These are phyloP conservation scores for Jacana jacana DNA, from an alignment of 2,113 vertebrate species.

Conservation along the genomic window DNA sequence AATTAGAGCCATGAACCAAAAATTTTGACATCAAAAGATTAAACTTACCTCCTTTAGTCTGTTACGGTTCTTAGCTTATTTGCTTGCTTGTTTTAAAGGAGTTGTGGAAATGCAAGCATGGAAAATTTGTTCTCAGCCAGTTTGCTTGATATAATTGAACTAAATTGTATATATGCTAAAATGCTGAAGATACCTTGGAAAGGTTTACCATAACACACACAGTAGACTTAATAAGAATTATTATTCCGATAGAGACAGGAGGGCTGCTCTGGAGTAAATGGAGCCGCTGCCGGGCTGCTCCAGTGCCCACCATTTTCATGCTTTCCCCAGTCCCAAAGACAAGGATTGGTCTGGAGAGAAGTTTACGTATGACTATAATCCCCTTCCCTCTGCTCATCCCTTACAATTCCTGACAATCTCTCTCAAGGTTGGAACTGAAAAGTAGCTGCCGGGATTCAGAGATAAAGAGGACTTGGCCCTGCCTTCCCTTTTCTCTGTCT, in stretches of 20 bases:
- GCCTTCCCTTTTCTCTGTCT: background rate
- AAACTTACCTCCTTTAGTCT: background rate
- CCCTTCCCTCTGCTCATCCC: background rate
- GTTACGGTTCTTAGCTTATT: background rate
- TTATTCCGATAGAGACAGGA: background rate
- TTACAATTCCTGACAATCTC: background rate
- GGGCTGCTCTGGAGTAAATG: rapidly evolving
- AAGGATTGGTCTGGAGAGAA: background rate
- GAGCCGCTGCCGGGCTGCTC: background rate
- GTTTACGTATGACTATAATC: background rate
- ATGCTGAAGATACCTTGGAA: background rate
- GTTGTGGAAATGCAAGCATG: background rate
- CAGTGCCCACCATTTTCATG: background rate
- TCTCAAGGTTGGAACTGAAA: background rate
- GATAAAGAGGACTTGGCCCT: background rate
- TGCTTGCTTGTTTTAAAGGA: background rate
- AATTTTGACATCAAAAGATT: background rate
- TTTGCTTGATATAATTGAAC: background rate
- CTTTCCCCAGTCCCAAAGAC: background rate
- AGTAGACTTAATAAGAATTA: background rate
- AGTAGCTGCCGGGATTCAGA: background rate
- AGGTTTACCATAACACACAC: background rate
- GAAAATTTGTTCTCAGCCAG: background rate
- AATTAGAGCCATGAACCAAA: background rate
- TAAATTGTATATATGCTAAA: background rate